Evolutionary conservation across 2,888 invertebrate species (phyloP).

Genomic region (Euplexia lucipara): DNA sequence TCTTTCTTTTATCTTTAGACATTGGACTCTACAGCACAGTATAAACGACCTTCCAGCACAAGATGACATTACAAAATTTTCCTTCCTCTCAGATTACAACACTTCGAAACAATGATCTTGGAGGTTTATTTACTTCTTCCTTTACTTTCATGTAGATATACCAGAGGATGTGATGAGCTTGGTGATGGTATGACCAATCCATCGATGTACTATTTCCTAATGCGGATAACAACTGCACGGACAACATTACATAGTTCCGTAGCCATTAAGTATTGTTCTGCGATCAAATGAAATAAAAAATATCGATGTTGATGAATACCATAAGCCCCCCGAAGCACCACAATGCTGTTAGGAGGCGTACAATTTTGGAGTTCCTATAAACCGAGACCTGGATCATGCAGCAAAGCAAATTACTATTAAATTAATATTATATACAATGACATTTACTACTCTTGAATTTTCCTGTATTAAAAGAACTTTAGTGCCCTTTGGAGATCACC

Average conservation of each 20-base stretch:
- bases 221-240: not conserved
- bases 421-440: not conserved
- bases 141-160: too few species aligned
- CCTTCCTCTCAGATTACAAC: not conserved
- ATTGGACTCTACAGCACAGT: not conserved
- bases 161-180: too few species aligned
- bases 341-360: not conserved
- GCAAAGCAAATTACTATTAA: not conserved
- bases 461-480: not conserved
- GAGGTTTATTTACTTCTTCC: not conserved
- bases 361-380: not conserved
- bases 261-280: not conserved
- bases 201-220: not conserved
- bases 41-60: constrained; percentile 1
- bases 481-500: not conserved
- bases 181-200: too few species aligned
- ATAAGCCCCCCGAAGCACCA: not conserved
- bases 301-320: not conserved
- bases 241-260: not conserved
- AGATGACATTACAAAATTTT: constrained; percentile 11
- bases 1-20: not conserved
- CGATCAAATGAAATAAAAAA: too few species aligned
- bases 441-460: not conserved
- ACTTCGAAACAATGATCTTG: not conserved
- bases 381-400: not conserved